Evolutionary conservation across 1,140 invertebrate genomes (phyloP).

Genomic region (Rhagoletis pomonella): DNA sequence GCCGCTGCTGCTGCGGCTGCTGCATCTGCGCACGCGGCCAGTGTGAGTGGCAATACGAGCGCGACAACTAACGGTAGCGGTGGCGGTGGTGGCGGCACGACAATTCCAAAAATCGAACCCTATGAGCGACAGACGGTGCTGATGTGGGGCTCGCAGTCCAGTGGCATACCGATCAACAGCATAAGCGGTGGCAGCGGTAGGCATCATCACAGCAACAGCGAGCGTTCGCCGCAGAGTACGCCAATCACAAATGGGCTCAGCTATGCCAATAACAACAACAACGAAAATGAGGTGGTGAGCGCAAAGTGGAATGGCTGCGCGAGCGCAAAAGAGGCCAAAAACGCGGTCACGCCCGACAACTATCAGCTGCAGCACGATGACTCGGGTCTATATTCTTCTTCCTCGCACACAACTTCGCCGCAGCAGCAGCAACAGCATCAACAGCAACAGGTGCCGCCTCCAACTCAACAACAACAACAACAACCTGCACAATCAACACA

Average conservation of each 20-base stretch:
- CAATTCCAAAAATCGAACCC: conserved; percentile 75
- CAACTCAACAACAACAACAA: conserved; percentile 5
- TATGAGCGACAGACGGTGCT: conserved; percentile 87
- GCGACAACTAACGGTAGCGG: conserved; percentile 57
- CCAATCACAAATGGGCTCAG: conserved; percentile 67
- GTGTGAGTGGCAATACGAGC: conserved; percentile 24
- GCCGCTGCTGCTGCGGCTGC: conserved; percentile 58
- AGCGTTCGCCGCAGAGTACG: conserved; percentile 68
- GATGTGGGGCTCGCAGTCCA: conserved; percentile 84
- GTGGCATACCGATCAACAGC: conserved; percentile 65
- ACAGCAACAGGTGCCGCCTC: conserved; percentile 57
- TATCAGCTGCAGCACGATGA: conserved; percentile 70
- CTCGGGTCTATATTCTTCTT: conserved; percentile 70
- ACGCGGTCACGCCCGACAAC: conserved; percentile 66
- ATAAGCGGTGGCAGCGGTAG: conserved; percentile 29
- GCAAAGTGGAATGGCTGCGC: conserved; percentile 70
- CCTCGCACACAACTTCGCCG: conserved; percentile 70
- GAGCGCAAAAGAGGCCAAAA: conserved; percentile 61
- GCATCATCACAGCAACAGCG: conserved; percentile 57
- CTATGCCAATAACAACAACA: conserved; percentile 66
- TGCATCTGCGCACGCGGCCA: conserved; percentile 66
- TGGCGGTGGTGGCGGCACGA: conserved; percentile 68
- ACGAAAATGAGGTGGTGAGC: conserved; percentile 59
- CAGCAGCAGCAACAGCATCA: conserved; percentile 63
- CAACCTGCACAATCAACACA: conserved; percentile 22